Conservation (phyloP, 2,888 invertebrate genomes). For the Steinernema scapterisci region DNA sequence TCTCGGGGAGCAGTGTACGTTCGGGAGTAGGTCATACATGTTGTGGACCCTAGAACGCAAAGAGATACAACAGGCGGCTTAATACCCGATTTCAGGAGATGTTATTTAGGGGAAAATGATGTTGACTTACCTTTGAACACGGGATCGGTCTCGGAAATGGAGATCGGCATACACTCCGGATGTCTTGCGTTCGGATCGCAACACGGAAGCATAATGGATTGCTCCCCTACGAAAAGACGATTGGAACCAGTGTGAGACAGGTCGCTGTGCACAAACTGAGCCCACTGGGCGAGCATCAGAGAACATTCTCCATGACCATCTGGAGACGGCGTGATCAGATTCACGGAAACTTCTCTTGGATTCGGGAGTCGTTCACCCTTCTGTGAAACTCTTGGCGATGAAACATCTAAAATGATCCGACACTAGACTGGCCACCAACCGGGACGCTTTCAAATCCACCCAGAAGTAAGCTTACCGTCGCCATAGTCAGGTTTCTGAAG, state of each 20-base stretch:
- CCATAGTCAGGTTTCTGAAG: conserved; percentile 61
- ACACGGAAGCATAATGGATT: conserved; percentile 72
- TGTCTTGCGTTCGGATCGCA: conserved; percentile 77
- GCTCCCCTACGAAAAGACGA: conserved; percentile 73
- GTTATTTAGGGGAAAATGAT: too few relatives aligned
- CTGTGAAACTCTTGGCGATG: conserved; percentile 40
- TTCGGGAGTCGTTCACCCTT: conserved; percentile 48
- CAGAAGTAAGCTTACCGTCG: conserved; percentile 52
- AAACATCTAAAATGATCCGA: conserved; percentile 41
- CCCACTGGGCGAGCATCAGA: conserved; percentile 74
- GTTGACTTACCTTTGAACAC: conserved; percentile 23
- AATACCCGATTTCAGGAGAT: too few relatives aligned
- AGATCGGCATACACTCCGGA: conserved; percentile 83
- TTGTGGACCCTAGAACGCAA: conserved; percentile 41
- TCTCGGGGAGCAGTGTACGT: conserved; percentile 58
- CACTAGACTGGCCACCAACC: background rate
- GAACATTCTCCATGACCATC: conserved; percentile 73
- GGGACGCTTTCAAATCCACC: background rate
- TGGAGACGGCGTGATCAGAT: conserved; percentile 47
- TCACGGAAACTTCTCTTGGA: conserved; percentile 42
- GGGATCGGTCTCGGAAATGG: conserved; percentile 77
- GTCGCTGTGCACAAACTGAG: conserved; percentile 66
- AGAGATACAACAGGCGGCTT: too few relatives aligned
- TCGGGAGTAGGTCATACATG: conserved; percentile 60
- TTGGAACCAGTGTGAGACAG: conserved; percentile 72